Evolutionary conservation across 2,797 vertebrate species (phyloP).

Genomic region (Diplodus sargus): DNA sequence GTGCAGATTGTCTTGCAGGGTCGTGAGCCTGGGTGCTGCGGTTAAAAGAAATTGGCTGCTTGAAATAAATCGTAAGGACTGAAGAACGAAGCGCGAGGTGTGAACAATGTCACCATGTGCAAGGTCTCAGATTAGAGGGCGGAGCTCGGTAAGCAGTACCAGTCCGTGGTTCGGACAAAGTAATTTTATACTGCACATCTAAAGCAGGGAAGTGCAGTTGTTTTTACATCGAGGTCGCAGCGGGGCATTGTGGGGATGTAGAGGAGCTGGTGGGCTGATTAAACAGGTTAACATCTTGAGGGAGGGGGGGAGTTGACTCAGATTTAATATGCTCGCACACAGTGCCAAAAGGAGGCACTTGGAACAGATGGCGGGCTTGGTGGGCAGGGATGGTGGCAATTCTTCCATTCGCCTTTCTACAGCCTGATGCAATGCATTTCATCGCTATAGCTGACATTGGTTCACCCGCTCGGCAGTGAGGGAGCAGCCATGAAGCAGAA

Average conservation of each 20-base stretch:
- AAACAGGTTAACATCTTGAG: slow-evolving; percentile 42
- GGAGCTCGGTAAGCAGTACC: neutral
- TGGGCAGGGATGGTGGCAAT: slow-evolving; percentile 36
- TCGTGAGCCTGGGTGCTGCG: slow-evolving; percentile 12
- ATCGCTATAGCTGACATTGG: slow-evolving; percentile 50
- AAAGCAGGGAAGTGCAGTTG: neutral
- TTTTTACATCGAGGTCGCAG: slow-evolving; percentile 2
- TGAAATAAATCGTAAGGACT: slow-evolving; percentile 22
- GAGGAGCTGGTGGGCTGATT: slow-evolving; percentile 36
- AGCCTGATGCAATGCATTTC: slow-evolving; percentile 49
- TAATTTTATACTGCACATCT: slow-evolving; percentile 14
- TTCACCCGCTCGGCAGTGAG: slow-evolving; percentile 26
- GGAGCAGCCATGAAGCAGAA: slow-evolving; percentile 3
- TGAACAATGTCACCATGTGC: slow-evolving; percentile 21
- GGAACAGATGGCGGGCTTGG: slow-evolving; percentile 63
- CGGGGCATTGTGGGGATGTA: neutral
- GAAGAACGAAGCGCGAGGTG: slow-evolving; percentile 5
- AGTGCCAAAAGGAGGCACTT: slow-evolving; percentile 38
- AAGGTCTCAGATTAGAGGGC: slow-evolving; percentile 24
- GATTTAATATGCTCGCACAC: slow-evolving; percentile 39
- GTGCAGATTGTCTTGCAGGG: slow-evolving; percentile 19
- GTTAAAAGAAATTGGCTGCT: slow-evolving; percentile 19
- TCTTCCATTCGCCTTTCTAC: slow-evolving; percentile 32
- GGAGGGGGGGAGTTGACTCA: slow-evolving; percentile 7
- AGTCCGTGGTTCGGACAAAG: neutral